Conservation (phyloP, 1,140 invertebrate genomes). For the Vollenhovia emeryi region DNA sequence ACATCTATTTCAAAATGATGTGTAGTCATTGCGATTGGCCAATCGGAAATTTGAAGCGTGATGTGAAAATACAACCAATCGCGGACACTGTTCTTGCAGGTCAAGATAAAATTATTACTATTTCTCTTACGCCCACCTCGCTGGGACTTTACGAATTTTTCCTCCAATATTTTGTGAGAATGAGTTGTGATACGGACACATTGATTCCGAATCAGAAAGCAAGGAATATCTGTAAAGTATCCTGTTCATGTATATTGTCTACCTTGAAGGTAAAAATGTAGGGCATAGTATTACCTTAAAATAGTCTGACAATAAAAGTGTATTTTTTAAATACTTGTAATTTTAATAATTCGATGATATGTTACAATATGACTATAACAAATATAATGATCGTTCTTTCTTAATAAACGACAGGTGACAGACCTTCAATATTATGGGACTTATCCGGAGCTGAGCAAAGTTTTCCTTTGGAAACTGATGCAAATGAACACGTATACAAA, state of each 20-base stretch:
- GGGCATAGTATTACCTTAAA: conserved; percentile 2
- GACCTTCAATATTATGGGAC: conserved; percentile 73
- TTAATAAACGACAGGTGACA: conserved; percentile 64
- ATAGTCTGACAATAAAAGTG: not conserved
- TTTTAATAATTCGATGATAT: not conserved
- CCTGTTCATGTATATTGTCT: conserved; percentile 74
- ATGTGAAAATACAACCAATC: conserved; percentile 71
- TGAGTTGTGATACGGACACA: conserved; percentile 36
- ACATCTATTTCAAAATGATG: conserved; percentile 72
- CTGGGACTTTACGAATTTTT: conserved; percentile 73
- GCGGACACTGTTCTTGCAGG: conserved; percentile 62
- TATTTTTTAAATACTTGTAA: not conserved
- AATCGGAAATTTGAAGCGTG: conserved; percentile 55
- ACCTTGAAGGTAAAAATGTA: conserved; percentile 69
- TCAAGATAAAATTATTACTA: conserved; percentile 63
- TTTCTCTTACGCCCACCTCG: conserved; percentile 67
- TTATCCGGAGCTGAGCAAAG: conserved; percentile 68
- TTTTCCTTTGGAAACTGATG: conserved; percentile 73
- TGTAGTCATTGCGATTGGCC: conserved; percentile 49
- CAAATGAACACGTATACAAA: conserved; percentile 73
- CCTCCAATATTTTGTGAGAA: conserved; percentile 71
- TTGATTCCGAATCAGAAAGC: conserved; percentile 38
- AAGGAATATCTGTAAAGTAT: conserved; percentile 69
- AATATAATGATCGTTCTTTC: not conserved
- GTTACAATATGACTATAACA: not conserved